phyloP scores from a whole-genome alignment of 1,140 invertebrate species.

The Lepidurus apus region DNA sequence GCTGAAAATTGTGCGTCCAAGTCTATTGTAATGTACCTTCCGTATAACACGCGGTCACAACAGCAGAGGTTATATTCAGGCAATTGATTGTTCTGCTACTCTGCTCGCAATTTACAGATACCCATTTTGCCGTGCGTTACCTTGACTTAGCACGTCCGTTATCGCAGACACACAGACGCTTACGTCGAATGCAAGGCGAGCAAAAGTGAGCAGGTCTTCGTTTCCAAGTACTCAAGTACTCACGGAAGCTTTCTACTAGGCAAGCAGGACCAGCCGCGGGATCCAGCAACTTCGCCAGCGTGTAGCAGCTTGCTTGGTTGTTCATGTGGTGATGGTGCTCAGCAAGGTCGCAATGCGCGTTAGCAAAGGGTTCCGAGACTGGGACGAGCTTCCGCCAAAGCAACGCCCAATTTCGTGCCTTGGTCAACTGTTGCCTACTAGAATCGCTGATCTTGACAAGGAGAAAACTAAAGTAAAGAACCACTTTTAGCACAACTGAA shows the following conservation, averaged over 20 bases:
- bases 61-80: too few species aligned
- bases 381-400: background rate
- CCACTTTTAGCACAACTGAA: too few species aligned
- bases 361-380: background rate
- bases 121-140: background rate
- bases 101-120: background rate
- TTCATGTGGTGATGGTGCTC: background rate
- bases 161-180: background rate
- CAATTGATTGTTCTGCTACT: background rate
- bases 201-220: background rate
- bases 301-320: constrained; percentile 6
- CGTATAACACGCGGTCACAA: too few species aligned
- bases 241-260: background rate
- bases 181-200: background rate
- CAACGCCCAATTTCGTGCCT: background rate
- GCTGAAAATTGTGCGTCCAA: too few species aligned
- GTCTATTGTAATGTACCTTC: too few species aligned
- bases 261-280: background rate
- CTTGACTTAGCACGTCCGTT: background rate
- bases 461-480: background rate
- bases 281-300: background rate
- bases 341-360: background rate
- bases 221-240: background rate
- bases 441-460: background rate
- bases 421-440: background rate